Base-by-base conservation (phyloP, 1,140 invertebrate genomes). In the Polypedilum vanderplanki region DNA sequence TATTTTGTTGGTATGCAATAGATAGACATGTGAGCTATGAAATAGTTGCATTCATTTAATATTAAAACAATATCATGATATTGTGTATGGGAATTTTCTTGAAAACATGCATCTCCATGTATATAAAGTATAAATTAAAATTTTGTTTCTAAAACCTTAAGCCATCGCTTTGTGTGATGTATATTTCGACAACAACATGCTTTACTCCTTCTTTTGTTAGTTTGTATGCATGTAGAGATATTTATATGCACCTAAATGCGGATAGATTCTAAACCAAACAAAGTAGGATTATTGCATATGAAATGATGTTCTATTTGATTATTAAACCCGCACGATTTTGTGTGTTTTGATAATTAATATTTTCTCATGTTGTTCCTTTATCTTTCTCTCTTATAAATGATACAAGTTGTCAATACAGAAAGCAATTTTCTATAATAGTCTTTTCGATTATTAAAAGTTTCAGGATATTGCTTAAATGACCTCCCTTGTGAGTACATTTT, bases 281-380 rank as follows among this genome's bases (percentile, higher is more conserved):
- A 70, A 18, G 65, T 18, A 70, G 65, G 46, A 70, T 70, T 70
- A 70, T 70, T 18, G 65, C 65, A 57, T 70, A 22, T 70, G 65
- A 22, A 70, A 70, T 70, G 65, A 70, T 70, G 65, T 22, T 18
- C 17, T 70, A 70, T 70, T 70, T 70, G 65, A 70, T 70, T 70
- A 70, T 70, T 70, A 20, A 70, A 70, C 17, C 65, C 65, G 7
- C 65, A 70, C 18, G 46, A 70, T 70, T 57, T 15, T 70, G 65
- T 70, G 65, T 70, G 65, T 70, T 70, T 70, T 70, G 65, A 70
- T 70, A 70, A 70, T 70, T 70, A 70, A 70, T 70, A 70, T 70
- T 70, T 70, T 22, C 20, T 22, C 65, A 70, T 22, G n/a, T n/a
- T 33, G 5, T 33, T 1, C 24, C 5, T 33, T 33, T 33, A 5